phyloP scores from a whole-genome alignment of 2,888 invertebrate genomes.

The Napeogenes sylphis region DNA sequence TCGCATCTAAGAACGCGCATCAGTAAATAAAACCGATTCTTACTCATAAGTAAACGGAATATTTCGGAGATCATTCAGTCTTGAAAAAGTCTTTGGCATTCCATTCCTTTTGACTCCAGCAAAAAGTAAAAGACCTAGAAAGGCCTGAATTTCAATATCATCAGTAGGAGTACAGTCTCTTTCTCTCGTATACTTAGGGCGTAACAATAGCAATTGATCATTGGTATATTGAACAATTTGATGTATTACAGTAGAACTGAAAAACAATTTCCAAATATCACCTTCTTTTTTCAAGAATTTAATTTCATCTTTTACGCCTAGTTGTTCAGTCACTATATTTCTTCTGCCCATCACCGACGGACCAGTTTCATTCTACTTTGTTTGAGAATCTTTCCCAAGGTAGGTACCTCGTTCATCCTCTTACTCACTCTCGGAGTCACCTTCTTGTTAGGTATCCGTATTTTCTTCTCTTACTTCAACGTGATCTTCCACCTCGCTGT shows the following conservation, averaged over 20 bases:
- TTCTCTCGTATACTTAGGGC: constrained; percentile 17
- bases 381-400: constrained; percentile 17
- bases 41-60: constrained; percentile 24
- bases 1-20: constrained; percentile 25
- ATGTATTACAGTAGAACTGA: constrained; percentile 10
- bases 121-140: constrained; percentile 30
- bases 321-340: constrained; percentile 13
- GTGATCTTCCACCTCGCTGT: constrained; percentile 15
- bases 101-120: constrained; percentile 24
- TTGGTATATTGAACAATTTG: constrained; percentile 18
- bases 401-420: constrained; percentile 12
- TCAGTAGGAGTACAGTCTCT: constrained; percentile 22
- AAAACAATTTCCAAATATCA: constrained; percentile 23
- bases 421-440: constrained; percentile 12
- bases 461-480: constrained; percentile 12
- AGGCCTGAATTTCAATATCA: constrained; percentile 20
- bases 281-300: constrained; percentile 15
- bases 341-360: constrained; percentile 8
- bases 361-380: constrained; percentile 19
- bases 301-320: constrained; percentile 9
- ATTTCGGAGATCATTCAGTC: constrained; percentile 26
- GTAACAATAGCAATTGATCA: constrained; percentile 13
- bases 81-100: too few species aligned
- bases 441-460: constrained; percentile 12
- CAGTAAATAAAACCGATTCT: constrained; percentile 18